Evolutionary conservation across 2,888 invertebrate genomes (phyloP).

Genomic region (Agelastica alni): DNA sequence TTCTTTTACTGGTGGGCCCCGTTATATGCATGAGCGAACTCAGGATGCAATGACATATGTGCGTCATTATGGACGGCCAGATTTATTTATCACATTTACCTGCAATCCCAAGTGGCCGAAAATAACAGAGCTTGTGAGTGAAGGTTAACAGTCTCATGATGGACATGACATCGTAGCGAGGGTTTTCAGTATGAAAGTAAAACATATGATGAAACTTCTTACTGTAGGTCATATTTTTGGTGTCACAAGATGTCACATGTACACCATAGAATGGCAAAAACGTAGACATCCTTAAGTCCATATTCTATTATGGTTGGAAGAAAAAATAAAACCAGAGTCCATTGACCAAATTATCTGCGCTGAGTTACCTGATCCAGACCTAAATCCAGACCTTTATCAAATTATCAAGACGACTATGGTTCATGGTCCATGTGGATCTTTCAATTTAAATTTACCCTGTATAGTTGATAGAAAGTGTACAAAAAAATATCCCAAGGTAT

Average conservation of each 20-base stretch:
- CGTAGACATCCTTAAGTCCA: constrained; percentile 42
- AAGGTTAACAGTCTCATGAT: constrained; percentile 24
- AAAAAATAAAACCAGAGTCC: constrained; percentile 23
- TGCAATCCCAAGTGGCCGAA: constrained; percentile 39
- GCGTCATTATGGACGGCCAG: constrained; percentile 45
- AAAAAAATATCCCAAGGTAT: too few relatives aligned
- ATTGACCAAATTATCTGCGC: neutral
- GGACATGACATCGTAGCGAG: constrained; percentile 19
- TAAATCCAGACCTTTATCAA: too few relatives aligned
- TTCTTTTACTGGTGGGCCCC: constrained; percentile 42
- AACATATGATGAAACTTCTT: constrained; percentile 4
- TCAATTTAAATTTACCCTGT: neutral
- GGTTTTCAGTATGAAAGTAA: constrained; percentile 26
- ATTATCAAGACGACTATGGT: neutral
- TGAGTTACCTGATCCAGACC: too few relatives aligned
- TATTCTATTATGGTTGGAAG: constrained; percentile 39
- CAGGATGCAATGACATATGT: constrained; percentile 49
- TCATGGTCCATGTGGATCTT: too few relatives aligned
- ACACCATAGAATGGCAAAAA: constrained; percentile 32
- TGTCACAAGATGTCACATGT: too few relatives aligned
- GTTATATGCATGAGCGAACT: constrained; percentile 45
- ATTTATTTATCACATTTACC: constrained; percentile 48
- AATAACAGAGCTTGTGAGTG: too few relatives aligned
- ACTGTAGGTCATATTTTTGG: constrained; percentile 15
- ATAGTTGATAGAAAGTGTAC: too few relatives aligned